These are phyloP conservation scores for Spicauda simplicius DNA, from an alignment of 2,888 invertebrate species.

Conservation along the genomic window DNA sequence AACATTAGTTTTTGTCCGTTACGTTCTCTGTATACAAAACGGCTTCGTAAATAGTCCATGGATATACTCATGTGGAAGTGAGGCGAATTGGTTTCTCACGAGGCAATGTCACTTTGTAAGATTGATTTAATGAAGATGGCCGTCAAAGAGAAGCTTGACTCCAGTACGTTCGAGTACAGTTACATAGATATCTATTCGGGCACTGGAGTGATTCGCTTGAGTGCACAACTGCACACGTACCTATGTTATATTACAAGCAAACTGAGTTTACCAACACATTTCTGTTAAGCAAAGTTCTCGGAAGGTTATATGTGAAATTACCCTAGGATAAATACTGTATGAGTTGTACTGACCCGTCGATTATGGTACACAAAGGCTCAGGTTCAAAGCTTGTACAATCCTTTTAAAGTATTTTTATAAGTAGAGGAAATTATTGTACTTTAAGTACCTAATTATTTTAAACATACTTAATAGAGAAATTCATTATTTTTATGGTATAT, in stretches of 20 bases:
- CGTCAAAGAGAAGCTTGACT: constrained; percentile 1
- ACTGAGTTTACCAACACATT: too few species aligned
- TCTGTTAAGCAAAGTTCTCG: background rate
- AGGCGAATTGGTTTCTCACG: background rate
- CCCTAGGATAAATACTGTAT: too few species aligned
- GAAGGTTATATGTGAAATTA: too few species aligned
- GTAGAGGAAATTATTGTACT: too few species aligned
- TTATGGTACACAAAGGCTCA: too few species aligned
- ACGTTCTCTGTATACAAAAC: background rate
- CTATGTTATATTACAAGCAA: too few species aligned
- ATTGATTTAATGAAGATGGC: constrained; percentile 11
- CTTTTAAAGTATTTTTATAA: too few species aligned
- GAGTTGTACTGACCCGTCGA: too few species aligned
- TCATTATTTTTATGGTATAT: too few species aligned
- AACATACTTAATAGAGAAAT: too few species aligned
- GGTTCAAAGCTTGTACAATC: too few species aligned
- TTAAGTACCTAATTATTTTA: too few species aligned
- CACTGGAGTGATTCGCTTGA: background rate
- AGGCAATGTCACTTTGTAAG: constrained; percentile 7
- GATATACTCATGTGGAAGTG: background rate
- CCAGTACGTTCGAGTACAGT: background rate
- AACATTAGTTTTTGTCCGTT: background rate
- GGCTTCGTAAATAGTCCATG: background rate
- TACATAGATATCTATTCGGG: background rate
- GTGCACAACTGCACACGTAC: background rate